Conservation (phyloP, 2,113 vertebrate genomes). For the Thunnus maccoyii region DNA sequence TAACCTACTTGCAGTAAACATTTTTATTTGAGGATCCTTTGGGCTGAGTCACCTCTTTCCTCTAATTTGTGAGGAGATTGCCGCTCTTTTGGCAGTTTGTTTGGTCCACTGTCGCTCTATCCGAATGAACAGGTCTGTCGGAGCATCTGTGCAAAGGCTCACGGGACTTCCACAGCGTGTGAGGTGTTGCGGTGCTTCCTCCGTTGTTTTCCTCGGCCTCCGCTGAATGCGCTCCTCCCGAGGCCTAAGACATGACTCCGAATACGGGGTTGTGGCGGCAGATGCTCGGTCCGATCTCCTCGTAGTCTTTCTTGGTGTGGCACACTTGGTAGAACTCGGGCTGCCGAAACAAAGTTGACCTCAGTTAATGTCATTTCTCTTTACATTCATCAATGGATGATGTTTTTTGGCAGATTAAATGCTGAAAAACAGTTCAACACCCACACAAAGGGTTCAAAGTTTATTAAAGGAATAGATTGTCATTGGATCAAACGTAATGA, state of each 20-base stretch:
- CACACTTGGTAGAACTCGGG: constrained; percentile 99
- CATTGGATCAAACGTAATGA: too few relatives aligned
- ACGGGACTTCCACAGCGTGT: constrained; percentile 48
- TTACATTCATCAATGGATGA: background rate
- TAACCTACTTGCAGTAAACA: constrained; percentile 73
- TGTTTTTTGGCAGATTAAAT: too few relatives aligned
- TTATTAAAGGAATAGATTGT: too few relatives aligned
- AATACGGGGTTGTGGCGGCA: constrained; percentile 98
- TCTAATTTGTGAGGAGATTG: constrained; percentile 51
- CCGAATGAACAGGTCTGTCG: constrained; percentile 45
- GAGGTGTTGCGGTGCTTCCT: constrained; percentile 41
- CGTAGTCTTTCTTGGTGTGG: constrained; percentile 99
- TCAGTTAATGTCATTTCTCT: background rate
- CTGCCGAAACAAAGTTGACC: constrained; percentile 74
- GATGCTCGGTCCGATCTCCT: constrained; percentile 98
- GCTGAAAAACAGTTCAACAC: too few relatives aligned
- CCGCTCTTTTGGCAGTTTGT: constrained; percentile 47
- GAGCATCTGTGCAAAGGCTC: constrained; percentile 68
- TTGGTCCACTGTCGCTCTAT: constrained; percentile 72
- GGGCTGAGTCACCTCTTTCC: constrained; percentile 60
- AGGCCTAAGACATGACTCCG: constrained; percentile 93
- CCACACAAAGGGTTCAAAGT: too few relatives aligned
- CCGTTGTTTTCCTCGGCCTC: constrained; percentile 32
- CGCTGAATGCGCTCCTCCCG: background rate
- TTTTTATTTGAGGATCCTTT: constrained; percentile 64